Evolutionary conservation across 2,888 invertebrate genomes (phyloP), one percentile per base, ranked within the genome.

Genomic region (Anagyrus pseudococci): DNA sequence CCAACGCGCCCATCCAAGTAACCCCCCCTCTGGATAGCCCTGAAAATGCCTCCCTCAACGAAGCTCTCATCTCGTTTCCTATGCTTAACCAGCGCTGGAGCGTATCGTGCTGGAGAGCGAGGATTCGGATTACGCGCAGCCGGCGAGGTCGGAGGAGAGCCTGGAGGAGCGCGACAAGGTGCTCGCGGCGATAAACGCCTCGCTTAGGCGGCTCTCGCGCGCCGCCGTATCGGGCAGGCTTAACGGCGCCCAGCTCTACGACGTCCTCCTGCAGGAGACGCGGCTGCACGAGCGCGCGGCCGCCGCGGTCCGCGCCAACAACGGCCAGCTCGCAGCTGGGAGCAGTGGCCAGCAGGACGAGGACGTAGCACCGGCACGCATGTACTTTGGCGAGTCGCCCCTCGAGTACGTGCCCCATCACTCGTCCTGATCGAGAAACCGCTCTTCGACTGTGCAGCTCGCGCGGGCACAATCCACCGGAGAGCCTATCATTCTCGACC

Each of bases 321-420:
- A 44, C 7, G 17, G 4, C 10, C 6, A 4, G 29, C 29, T 10
- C 29, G 29, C 4, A 7, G 29, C 29, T 29, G 29, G 4, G 29
- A 29, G 6, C 4, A 29, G 6, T 4, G 10, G 29, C 29, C 4
- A 1, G 2, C 2, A 19, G 26, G 23, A 43, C 10, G 53, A 8
- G 60, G n/a, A 47, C 53, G 0, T 53, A 37, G 13, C n/a, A n/a
- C n/a, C n/a, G n/a, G n/a, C n/a, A n/a, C n/a, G n/a, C n/a, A 60
- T 66, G 62, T 66, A 63, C 20, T 66, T 66, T n/a, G 66, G 66
- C 0, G 49, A 66, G 13, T 29, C 58, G n/a, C 66, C 66, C 8
- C n/a, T 57, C 2, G 66, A 66, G 8, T 66, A 66, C 25, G 46
- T 63, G 17, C 57, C 66, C 7, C 62, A 62, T 41, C 59, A 58